Conservation (phyloP, 2,888 invertebrate genomes). For the Chrysodeixis includens region DNA sequence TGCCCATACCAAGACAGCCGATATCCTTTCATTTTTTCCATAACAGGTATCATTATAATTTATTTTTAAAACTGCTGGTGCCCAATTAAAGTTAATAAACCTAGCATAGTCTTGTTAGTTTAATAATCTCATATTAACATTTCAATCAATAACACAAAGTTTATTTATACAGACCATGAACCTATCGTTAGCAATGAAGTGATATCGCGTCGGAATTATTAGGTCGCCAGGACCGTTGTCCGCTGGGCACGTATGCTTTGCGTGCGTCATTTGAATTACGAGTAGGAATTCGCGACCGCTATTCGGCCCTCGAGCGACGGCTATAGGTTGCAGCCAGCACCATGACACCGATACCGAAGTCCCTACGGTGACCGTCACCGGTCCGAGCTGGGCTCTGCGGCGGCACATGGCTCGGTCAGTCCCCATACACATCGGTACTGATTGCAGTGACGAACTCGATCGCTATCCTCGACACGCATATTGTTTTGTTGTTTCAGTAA, state of each 20-base stretch:
- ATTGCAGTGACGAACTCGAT: constrained; percentile 81
- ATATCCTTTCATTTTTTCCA: too few species aligned
- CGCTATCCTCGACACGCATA: constrained; percentile 76
- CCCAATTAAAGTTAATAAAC: too few species aligned
- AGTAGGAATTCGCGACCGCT: constrained; percentile 88
- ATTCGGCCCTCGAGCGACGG: constrained; percentile 79
- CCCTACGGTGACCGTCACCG: constrained; percentile 76
- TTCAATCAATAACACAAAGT: constrained; percentile 42
- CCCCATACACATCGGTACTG: constrained; percentile 67
- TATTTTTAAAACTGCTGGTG: not conserved
- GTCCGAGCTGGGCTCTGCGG: constrained; percentile 53
- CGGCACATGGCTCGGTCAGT: not conserved
- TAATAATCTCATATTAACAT: constrained; percentile 32
- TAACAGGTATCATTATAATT: not conserved
- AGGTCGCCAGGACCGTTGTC: constrained; percentile 84
- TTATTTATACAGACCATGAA: constrained; percentile 51
- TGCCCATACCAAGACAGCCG: too few species aligned
- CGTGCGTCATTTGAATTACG: constrained; percentile 86
- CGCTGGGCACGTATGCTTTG: constrained; percentile 80
- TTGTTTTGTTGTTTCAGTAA: constrained; percentile 82
- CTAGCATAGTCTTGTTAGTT: too few species aligned
- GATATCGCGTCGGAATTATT: constrained; percentile 80
- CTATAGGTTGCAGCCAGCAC: constrained; percentile 71
- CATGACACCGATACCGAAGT: constrained; percentile 83
- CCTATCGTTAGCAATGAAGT: constrained; percentile 66